Base-by-base conservation (phyloP, 2,113 vertebrate species). In the Eubucco bourcierii region DNA sequence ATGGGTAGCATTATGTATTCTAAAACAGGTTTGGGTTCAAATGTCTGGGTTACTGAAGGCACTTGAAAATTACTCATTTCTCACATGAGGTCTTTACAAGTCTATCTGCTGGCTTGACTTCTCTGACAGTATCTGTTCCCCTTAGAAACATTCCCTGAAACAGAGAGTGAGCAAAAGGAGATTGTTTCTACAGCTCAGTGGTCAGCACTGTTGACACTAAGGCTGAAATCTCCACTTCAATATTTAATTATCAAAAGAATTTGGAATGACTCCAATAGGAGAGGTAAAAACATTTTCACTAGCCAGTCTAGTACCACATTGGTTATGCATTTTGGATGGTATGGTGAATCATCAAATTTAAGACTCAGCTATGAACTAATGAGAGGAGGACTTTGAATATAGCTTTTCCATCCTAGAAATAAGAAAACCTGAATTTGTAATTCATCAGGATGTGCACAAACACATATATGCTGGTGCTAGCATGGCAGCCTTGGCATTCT, bases 281-380 rank as follows among this genome's bases (percentile, higher is more conserved):
- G 29, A 50, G 19, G 29, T 46, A n/a, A 59, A 79, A 59, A 34
- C 7, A 10, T 64, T 70, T 64, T 50, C 27, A 34, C 27, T 31
- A 70, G 18, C 0, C 0, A 6, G 16, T 23, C 34, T 67, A 44
- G 55, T 58, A 61, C 31, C 31, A 12, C 27, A 53, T 56, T 3
- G 16, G 8, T 59, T 61, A 66, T 2, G 12, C 23, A 20, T 29
- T 75, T 84, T 58, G 71, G 31, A 15, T 25, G 16, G 25, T 14
- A 91, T 19, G 7, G 4, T 56, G 52, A 93, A 53, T 1, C 2
- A 81, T 11, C 8, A 29, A 50, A 81, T 79, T 84, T 70, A 87
- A 63, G 23, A 59, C 12, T 74, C 41, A 44, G 29, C 10, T 60
- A n/a, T 13, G 46, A 81, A 75, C 63, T 44, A 75, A 63, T 29